phyloP scores from a whole-genome alignment of 1,140 invertebrate species.

The Solenopsis invicta region DNA sequence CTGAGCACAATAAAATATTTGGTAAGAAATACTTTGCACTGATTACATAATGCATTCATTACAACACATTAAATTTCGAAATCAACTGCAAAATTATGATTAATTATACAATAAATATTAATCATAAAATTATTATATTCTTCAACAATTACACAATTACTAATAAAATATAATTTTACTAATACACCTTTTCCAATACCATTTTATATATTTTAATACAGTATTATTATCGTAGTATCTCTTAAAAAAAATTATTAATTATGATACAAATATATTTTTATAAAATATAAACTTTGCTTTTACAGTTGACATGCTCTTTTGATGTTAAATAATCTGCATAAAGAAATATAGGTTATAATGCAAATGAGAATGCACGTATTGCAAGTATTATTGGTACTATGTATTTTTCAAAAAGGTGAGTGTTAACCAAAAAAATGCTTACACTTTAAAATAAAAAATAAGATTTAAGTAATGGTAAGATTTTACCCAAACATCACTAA shows the following conservation, averaged over 20 bases:
- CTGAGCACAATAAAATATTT: background rate
- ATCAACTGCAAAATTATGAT: background rate
- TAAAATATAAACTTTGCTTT: background rate
- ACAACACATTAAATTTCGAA: background rate
- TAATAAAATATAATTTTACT: no score
- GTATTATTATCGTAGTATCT: no score
- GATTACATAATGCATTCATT: background rate
- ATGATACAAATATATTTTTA: background rate
- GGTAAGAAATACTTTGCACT: slow-evolving; percentile 24
- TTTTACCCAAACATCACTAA: no score
- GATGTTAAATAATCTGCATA: background rate
- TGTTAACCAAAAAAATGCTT: background rate
- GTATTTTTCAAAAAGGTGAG: slow-evolving; percentile 73
- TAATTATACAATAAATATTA: background rate
- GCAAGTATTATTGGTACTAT: slow-evolving; percentile 69
- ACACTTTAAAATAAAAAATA: slow-evolving; percentile 1
- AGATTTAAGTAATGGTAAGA: no score
- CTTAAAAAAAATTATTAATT: no score
- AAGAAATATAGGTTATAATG: slow-evolving; percentile 64
- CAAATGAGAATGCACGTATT: slow-evolving; percentile 55
- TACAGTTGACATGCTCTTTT: background rate
- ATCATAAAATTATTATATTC: background rate
- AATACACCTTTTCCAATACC: background rate
- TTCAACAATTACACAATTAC: background rate
- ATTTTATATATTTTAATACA: background rate